A percentile compares a stretch with the other conserved stretches of the same genome.
phyloP scores from a whole-genome alignment of 2,888 invertebrate species.

The Cyclophora albipunctata region DNA sequence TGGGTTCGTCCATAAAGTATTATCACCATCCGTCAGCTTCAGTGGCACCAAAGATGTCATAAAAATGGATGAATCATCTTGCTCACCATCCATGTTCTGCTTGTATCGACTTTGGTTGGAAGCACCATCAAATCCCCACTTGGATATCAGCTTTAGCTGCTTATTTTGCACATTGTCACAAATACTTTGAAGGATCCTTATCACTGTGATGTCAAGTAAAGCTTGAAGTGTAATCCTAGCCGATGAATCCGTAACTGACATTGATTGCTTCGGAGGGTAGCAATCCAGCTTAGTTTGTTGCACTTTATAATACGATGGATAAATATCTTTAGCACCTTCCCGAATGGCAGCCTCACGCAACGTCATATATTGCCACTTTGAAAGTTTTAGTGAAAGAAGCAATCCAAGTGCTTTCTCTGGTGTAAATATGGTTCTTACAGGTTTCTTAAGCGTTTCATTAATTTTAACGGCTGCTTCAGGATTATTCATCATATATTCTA shows the following conservation, averaged over 20 bases:
- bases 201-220: neutral
- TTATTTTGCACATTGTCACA: neutral
- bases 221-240: neutral
- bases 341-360: constrained; percentile 73
- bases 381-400: neutral
- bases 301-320: constrained; percentile 75
- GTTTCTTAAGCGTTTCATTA: too few species aligned
- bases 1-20: neutral
- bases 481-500: too few species aligned
- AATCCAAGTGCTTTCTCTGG: neutral
- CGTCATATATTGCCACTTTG: constrained; percentile 40
- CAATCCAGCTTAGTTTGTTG: neutral
- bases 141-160: neutral
- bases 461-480: too few species aligned
- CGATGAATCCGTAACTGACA: neutral
- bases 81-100: neutral
- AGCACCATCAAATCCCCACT: constrained; percentile 2
- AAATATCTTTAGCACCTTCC: neutral
- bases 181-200: neutral
- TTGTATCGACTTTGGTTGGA: constrained; percentile 1
- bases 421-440: too few species aligned
- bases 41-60: neutral
- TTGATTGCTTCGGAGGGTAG: neutral
- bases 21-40: neutral
- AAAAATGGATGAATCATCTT: neutral